Base-by-base conservation (phyloP, 1,140 invertebrate genomes). In the Leptoteleia sp. region DNA sequence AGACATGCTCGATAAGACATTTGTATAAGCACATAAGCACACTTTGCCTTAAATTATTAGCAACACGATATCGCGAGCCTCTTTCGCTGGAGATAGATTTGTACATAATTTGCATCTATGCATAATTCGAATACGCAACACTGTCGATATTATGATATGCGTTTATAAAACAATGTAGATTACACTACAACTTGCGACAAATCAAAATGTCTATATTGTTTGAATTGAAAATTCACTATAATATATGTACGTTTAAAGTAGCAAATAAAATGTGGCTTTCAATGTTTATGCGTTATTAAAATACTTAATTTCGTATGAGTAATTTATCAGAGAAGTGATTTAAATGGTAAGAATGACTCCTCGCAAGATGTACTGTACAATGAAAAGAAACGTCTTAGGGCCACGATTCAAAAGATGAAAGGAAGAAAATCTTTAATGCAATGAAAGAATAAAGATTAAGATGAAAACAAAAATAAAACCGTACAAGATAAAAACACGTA, bases 51-150 rank as follows among this genome's bases (percentile, higher is more conserved):
- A 48, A 62, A 55, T 62, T 27, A 72, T 38, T 42, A 61, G 43
- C 27, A 22, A 59, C n/a, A 25, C 40, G 12, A 15, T 19, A 45
- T 42, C 4, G 4, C 8, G 22, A 13, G 35, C 11, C 19, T 33
- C 31, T 12, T 19, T 31, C 33, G 22, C 25, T 15, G 12, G 37
- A 0, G 19, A 9, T n/a, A 5, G 2, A 12, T 31, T 65, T 52
- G 37, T 38, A 55, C 42, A 33, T 25, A 6, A 55, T 47, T 45
- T 11, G 11, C 16, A 25, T 37, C 31, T 6, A 31, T 25, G 43
- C 65, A 43, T 71, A n/a, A 52, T 76, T 76, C 64, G 73, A 61
- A 67, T 47, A 67, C 59, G 61, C 61, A 47, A 64, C 11, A 67
- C 12, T 47, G 37, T 54, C 31, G 35, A 50, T 55, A 40, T 61